Conservation (phyloP, 2,797 vertebrate species). For the Eulemur mongoz region DNA sequence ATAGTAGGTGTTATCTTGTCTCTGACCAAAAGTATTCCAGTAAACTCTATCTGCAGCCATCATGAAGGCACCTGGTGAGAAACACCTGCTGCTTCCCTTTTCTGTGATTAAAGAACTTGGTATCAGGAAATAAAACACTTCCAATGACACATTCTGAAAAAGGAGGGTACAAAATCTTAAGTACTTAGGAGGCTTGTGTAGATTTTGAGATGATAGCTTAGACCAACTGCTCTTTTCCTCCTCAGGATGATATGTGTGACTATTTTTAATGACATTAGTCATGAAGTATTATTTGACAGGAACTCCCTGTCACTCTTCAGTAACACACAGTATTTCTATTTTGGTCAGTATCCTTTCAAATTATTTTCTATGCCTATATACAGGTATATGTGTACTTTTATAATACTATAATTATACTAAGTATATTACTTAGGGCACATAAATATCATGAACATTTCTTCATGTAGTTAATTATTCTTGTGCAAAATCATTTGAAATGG, state of each 20-base stretch:
- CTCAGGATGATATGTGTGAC: background rate
- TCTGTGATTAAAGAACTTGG: slow-evolving; percentile 25
- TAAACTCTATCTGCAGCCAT: slow-evolving; percentile 42
- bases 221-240: background rate
- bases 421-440: background rate
- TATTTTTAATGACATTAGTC: background rate
- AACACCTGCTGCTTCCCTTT: slow-evolving; percentile 31
- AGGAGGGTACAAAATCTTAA: background rate
- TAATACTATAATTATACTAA: background rate
- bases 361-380: background rate
- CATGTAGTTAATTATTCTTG: background rate
- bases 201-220: background rate
- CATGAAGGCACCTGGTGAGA: slow-evolving; percentile 14
- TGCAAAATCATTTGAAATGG: background rate
- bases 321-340: background rate
- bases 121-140: slow-evolving; percentile 47
- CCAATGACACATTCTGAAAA: background rate
- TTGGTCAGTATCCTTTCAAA: background rate
- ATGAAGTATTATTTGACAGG: background rate
- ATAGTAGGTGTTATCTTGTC: slow-evolving; percentile 52
- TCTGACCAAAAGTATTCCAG: slow-evolving; percentile 47
- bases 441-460: background rate
- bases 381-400: background rate
- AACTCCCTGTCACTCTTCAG: background rate
- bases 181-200: background rate